Evolutionary conservation across 2,888 invertebrate genomes (phyloP), one percentile per base, ranked within the genome.

Genomic region (Oscheius myriophilus): DNA sequence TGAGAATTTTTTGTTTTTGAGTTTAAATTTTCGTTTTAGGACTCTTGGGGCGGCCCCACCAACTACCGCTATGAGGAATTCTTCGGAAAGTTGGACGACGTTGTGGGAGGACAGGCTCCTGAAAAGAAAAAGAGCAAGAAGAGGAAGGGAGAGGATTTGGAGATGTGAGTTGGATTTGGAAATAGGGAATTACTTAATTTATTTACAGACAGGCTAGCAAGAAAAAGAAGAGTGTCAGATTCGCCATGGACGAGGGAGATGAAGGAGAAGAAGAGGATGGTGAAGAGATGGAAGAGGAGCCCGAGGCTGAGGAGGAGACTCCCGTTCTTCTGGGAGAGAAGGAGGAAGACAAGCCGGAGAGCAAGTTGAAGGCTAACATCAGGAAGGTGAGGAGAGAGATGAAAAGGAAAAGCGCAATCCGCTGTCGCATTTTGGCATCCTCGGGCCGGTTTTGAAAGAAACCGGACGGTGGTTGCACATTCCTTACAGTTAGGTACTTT

Each of bases 11-110:
- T 11, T 54, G 18, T 54, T n/a, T 21, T 18, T 6, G 3, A 49
- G 4, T 9, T 49, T 4, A 49, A 49, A n/a, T 6, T 49, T 9
- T 11, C 6, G 4, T 72, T 70, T 43, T 41, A 70, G 72, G 74
- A 77, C 46, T 59, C 66, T 21, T 75, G 73, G 73, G 73, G 72
- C 7, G 79, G 71, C 12, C 70, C 69, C 33, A 51, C 75, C 14
- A 64, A 71, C 41, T 80, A 80, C 67, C 68, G 64, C 0, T 80
- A 80, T 41, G 78, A 78, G 39, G 80, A 80, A 41, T 79, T 80
- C 43, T 80, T 80, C 43, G 80, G 75, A 18, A 62, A 70, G 39
- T 59, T 64, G 12, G 67, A 72, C 11, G 71, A 70, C n/a, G 70
- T 69, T 46, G 68, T 59, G 11, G 41, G 23, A 46, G 46, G 25